These are phyloP conservation scores for Hirtodrosophila histrioides DNA, from an alignment of 2,888 invertebrate genomes.

Conservation along the genomic window DNA sequence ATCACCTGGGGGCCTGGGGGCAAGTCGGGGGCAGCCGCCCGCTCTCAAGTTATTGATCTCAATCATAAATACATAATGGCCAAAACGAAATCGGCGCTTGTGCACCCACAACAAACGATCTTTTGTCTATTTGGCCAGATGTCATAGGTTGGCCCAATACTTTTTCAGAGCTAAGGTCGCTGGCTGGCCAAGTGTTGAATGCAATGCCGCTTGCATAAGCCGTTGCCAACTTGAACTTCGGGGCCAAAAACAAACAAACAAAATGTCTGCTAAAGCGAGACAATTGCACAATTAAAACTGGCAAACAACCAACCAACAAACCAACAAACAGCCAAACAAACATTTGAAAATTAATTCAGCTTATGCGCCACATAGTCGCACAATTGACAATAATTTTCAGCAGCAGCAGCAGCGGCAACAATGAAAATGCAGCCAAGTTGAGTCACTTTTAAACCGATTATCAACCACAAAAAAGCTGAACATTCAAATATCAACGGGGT, in stretches of 20 bases:
- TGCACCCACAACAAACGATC: conserved; percentile 36
- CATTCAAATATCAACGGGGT: too few species aligned
- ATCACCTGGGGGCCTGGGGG: conserved; percentile 59
- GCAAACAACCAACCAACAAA: conserved; percentile 13
- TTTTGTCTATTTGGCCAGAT: conserved; percentile 41
- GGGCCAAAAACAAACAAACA: conserved; percentile 12
- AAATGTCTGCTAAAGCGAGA: conserved; percentile 40
- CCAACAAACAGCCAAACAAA: conserved; percentile 35
- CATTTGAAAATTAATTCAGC: conserved; percentile 62
- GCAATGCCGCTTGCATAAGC: conserved; percentile 47
- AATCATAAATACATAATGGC: conserved; percentile 47
- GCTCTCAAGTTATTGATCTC: conserved; percentile 4
- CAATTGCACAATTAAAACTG: conserved; percentile 71
- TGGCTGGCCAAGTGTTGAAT: conserved; percentile 45
- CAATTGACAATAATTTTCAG: conserved; percentile 75
- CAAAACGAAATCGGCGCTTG: conserved; percentile 22
- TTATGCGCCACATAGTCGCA: conserved; percentile 56
- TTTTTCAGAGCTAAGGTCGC: conserved; percentile 37
- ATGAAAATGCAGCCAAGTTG: conserved; percentile 59
- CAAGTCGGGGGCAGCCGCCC: conserved; percentile 36
- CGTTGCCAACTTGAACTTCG: conserved; percentile 62
- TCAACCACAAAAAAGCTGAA: conserved; percentile 25
- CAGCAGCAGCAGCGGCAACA: conserved; percentile 25
- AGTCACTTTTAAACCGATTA: conserved; percentile 79
- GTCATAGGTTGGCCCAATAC: conserved; percentile 55